Base-by-base conservation (phyloP, 2,113 vertebrate genomes). In the Tretioscincus oriximinensis region DNA sequence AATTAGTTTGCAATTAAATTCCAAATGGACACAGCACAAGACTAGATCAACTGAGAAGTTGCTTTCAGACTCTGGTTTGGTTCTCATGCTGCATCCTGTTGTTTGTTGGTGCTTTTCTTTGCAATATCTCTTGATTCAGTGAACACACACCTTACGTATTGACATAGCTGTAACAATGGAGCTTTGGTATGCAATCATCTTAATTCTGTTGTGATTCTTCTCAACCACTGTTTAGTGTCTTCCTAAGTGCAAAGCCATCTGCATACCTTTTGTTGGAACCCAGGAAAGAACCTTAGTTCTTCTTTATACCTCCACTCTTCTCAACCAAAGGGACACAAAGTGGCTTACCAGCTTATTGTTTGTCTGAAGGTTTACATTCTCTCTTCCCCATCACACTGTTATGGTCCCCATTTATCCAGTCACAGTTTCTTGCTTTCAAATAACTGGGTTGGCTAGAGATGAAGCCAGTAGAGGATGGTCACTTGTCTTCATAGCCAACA, bases 101-200 rank as follows among this genome's bases (percentile, higher is more conserved):
- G 20, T 26, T 0, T 76, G 24, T 54, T 21, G 16, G n/a, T 9
- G 11, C 16, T 69, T 68, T 61, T 73, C 65, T 66, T 58, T 58
- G 54, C 14, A 58, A 58, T 58, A 58, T 54, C 60, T 31, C 79
- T 60, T 31, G 72, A 60, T 28, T 82, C 83, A 80, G 16, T 49
- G n/a, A 24, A 66, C 2, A 58, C 29, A 35, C 85, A 88, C 87
- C 91, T 92, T 0, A 35, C 72, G 76, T 47, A 7, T 74, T 79
- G 73, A 61, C 45, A 31, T 6, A 51, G n/a, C 12, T 26, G 28
- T 24, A 64, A n/a, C 5, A 20, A 6, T 29, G 8, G 61, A 51
- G 4, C 63, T 81, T 22, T 75, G 21, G 20, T 67, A 1, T 64
- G 64, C 6, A 88, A 73, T 60, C 0, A 2, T 58, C 29, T 54